These are phyloP conservation scores for Drosophila stalkeri DNA, from an alignment of 2,888 invertebrate species.

Conservation along the genomic window DNA sequence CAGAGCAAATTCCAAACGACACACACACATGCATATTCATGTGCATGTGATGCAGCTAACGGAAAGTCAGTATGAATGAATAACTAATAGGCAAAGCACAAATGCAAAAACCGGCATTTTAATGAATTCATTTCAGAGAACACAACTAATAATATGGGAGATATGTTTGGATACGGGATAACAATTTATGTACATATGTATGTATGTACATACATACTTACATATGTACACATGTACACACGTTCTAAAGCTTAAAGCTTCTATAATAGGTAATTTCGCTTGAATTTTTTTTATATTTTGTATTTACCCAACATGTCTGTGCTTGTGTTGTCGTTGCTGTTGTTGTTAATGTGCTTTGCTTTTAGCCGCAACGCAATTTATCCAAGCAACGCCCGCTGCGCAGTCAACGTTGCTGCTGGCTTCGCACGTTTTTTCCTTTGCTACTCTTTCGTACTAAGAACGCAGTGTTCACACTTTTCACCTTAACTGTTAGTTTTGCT, in stretches of 20 bases:
- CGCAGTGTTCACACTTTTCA: slow-evolving; percentile 38
- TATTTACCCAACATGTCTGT: slow-evolving; percentile 81
- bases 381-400: slow-evolving; percentile 66
- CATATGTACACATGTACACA: slow-evolving; percentile 1
- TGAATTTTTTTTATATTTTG: slow-evolving; percentile 36
- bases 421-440: slow-evolving; percentile 60
- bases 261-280: slow-evolving; percentile 44
- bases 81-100: slow-evolving; percentile 35
- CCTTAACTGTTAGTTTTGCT: slow-evolving; percentile 27
- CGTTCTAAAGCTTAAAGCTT: slow-evolving; percentile 36
- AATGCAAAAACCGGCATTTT: slow-evolving; percentile 73
- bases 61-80: slow-evolving; percentile 40
- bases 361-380: slow-evolving; percentile 78
- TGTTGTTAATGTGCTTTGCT: slow-evolving; percentile 44
- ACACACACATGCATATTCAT: no score
- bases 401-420: slow-evolving; percentile 42
- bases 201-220: not conserved
- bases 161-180: slow-evolving; percentile 28
- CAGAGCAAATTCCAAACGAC: slow-evolving; percentile 33
- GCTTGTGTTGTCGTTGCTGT: slow-evolving; percentile 35
- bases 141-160: slow-evolving; percentile 25
- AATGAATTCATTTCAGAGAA: slow-evolving; percentile 37
- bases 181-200: slow-evolving; percentile 1
- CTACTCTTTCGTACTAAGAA: slow-evolving; percentile 55
- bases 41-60: slow-evolving; percentile 25